Base-by-base conservation (phyloP, 2,888 invertebrate genomes). In the Pegoplata infirma region DNA sequence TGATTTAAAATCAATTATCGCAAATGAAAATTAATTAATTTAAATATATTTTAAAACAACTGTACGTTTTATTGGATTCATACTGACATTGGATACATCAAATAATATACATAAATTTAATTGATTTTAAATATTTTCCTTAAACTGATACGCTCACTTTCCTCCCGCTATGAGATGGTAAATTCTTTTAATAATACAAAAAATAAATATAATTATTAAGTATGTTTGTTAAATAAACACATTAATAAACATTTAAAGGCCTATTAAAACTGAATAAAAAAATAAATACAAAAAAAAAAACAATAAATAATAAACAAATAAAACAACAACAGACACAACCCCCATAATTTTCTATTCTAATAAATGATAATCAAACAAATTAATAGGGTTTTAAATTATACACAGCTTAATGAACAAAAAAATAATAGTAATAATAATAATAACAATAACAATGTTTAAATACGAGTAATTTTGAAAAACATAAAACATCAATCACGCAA, bases 401-500 rank as follows among this genome's bases (percentile, higher is more conserved):
- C 40, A 61, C 49, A 17, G n/a, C n/a, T n/a, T n/a, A n/a, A n/a
- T n/a, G n/a, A n/a, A n/a, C n/a, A n/a, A n/a, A n/a, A n/a, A n/a
- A n/a, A 10, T 7, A 10, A 10, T 32, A 32, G 1, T 32, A 32
- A 2, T 32, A 32, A 32, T 12, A 10, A 10, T 32, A 32, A 10
- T 10, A n/a, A n/a, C n/a, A 32, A 10, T n/a, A 32, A 32, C 32
- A 32, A 32, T 32, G 32, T 32, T 32, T 32, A 32, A 32, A 8
- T 1, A 32, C 10, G 8, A 32, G n/a, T n/a, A 32, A 10, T 32
- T n/a, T n/a, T n/a, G n/a, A n/a, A n/a, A n/a, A 32, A 32, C 8
- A 32, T 12, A 6, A 75, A n/a, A 56, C 51, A 66, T 80, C 77
- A 78, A 78, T 78, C 80, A 80, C 32, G 72, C 25, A 67, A 67